Base-by-base conservation (phyloP, 2,113 vertebrate species). In the Pterophyllum scalare region DNA sequence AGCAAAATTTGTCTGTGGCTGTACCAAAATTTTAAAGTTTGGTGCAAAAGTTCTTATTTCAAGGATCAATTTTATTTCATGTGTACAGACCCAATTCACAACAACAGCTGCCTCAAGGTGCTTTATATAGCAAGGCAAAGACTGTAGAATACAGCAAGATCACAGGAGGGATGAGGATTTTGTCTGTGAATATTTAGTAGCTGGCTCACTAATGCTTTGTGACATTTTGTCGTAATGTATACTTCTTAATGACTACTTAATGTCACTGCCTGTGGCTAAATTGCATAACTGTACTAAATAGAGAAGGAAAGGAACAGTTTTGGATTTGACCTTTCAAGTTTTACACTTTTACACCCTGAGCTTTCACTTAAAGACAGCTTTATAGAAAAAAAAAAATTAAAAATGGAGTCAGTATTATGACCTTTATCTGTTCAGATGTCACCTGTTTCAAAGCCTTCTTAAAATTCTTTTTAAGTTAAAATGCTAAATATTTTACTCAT, bases 171-270 rank as follows among this genome's bases (percentile, higher is more conserved):
- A 52, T 52, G 43, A 52, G 43, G 24, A 52, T 28, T 70, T 52
- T 70, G 43, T 70, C 24, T 70, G 43, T 70, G 65, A 24, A 1
- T 10, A 49, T 70, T 70, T 70, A 5, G 40, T 70, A 70, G 65
- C 17, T 72, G 26, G 26, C 46, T 72, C 26, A 72, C 43, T 72
- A 72, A 72, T 72, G 67, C 67, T 72, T 52, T 72, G 46, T 72
- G 67, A 54, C 67, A 72, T 72, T 72, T 54, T 72, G 26, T n/a
- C 19, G 7, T 20, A n/a, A 72, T 54, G 54, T 28, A 33, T 33
- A 11, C 19, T 54, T 54, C 67, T 54, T 72, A 49, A 72, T 54
- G 67, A 72, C 43, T 54, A 54, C 43, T 31, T 72, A 72, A 52
- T 31, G 26, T 31, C 65, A 52, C 11, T 31, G 67, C 67, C 67